Evolutionary conservation across 2,797 vertebrate species (phyloP).

Genomic region (Karalla daura): DNA sequence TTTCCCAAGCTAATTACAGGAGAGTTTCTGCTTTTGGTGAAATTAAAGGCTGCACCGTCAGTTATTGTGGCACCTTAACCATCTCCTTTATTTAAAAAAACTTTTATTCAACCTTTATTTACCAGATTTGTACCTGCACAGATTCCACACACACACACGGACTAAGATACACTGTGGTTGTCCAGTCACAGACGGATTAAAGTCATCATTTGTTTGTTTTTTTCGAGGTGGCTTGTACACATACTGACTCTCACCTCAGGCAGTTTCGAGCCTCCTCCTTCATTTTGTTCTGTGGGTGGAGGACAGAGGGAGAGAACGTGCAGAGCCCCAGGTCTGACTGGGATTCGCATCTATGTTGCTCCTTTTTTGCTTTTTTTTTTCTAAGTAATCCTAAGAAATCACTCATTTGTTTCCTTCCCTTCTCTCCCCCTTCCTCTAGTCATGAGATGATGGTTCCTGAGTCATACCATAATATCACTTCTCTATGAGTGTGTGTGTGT

Average conservation of each 20-base stretch:
- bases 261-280: background rate
- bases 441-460: background rate
- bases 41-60: constrained; percentile 65
- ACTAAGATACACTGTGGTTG: too few species aligned
- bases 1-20: constrained; percentile 44
- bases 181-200: too few species aligned
- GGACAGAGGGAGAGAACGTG: too few species aligned
- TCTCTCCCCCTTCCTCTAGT: background rate
- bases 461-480: constrained; percentile 24
- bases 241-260: too few species aligned
- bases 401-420: background rate
- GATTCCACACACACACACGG: too few species aligned
- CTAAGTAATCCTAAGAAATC: background rate
- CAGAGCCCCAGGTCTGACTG: too few species aligned
- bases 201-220: too few species aligned
- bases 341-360: background rate
- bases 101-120: too few species aligned
- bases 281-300: background rate
- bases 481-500: background rate
- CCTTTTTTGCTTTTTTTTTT: background rate
- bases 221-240: too few species aligned
- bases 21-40: constrained; percentile 33
- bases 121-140: too few species aligned
- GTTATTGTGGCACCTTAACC: constrained; percentile 21
- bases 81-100: too few species aligned